Percentiles rank a stretch among this genome's conserved stretches.
Conservation (phyloP, 30 jellyfish, hydroid and myxozoan species). For the Clytia hemisphaerica region DNA sequence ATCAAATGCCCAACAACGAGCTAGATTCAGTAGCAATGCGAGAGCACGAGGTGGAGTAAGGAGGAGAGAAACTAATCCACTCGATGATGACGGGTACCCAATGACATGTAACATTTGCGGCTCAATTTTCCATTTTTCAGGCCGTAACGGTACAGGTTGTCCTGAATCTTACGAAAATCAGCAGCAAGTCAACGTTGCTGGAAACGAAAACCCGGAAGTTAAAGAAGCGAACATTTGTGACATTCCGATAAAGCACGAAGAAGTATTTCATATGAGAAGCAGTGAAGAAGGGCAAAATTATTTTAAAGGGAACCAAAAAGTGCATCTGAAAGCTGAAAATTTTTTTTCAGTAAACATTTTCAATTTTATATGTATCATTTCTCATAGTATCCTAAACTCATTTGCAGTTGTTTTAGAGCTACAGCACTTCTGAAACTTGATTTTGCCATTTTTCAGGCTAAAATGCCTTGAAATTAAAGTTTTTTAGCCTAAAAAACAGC, state of each 20-base stretch:
- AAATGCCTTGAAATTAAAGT: too few species aligned
- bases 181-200: not conserved
- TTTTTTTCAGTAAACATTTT: too few species aligned
- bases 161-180: constrained; percentile 1
- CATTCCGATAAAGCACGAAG: not conserved
- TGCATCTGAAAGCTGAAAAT: too few species aligned
- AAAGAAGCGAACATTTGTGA: not conserved
- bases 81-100: not conserved
- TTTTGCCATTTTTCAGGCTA: too few species aligned
- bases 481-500: too few species aligned
- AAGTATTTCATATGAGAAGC: constrained; percentile 13
- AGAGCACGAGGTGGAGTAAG: constrained; percentile 25
- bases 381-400: too few species aligned
- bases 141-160: constrained; percentile 14
- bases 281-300: too few species aligned
- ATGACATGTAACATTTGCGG: constrained; percentile 9
- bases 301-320: too few species aligned
- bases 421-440: too few species aligned
- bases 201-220: not conserved
- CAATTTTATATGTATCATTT: too few species aligned
- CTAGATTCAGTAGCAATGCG: constrained; percentile 8
- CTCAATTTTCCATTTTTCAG: constrained; percentile 12
- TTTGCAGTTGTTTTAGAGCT: too few species aligned
- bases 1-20: constrained; percentile 11
- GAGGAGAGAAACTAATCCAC: not conserved